phyloP scores from a whole-genome alignment of 2,888 invertebrate species.

The Drymonia ruficornis region DNA sequence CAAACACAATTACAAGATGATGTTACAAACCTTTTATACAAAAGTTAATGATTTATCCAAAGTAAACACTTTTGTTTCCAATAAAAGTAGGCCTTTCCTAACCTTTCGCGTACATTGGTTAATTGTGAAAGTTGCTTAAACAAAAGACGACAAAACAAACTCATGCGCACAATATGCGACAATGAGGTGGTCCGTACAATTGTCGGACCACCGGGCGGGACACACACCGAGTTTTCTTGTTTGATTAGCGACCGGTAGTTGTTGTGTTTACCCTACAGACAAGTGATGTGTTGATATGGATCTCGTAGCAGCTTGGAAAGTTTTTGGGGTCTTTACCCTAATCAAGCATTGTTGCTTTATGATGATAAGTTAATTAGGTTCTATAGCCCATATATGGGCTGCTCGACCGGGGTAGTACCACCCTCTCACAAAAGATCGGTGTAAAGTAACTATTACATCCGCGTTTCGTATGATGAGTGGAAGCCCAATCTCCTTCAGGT shows the following conservation, averaged over 20 bases:
- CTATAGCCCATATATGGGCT: too few species aligned
- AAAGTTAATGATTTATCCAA: slow-evolving; percentile 3
- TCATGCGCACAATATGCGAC: slow-evolving; percentile 51
- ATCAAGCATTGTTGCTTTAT: too few species aligned
- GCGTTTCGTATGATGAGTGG: too few species aligned
- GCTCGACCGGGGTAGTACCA: too few species aligned
- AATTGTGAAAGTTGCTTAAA: slow-evolving; percentile 79
- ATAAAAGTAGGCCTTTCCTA: slow-evolving; percentile 25
- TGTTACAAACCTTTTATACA: background rate
- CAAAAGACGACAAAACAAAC: slow-evolving; percentile 57
- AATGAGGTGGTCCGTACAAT: slow-evolving; percentile 62
- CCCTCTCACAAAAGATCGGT: too few species aligned
- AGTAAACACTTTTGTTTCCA: slow-evolving; percentile 26
- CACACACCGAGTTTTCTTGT: slow-evolving; percentile 65
- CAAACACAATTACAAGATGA: background rate
- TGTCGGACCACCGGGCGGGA: slow-evolving; percentile 63
- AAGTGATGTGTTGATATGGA: slow-evolving; percentile 36
- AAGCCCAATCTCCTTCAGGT: too few species aligned
- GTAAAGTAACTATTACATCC: too few species aligned
- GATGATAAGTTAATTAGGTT: too few species aligned
- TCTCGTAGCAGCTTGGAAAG: background rate
- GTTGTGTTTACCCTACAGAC: slow-evolving; percentile 59
- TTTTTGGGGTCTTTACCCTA: too few species aligned
- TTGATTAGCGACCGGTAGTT: slow-evolving; percentile 62
- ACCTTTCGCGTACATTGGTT: slow-evolving; percentile 60